Evolutionary conservation across 2,888 invertebrate genomes (phyloP), one percentile per base, ranked within the genome.

Genomic region (Cheiracanthium punctorium): DNA sequence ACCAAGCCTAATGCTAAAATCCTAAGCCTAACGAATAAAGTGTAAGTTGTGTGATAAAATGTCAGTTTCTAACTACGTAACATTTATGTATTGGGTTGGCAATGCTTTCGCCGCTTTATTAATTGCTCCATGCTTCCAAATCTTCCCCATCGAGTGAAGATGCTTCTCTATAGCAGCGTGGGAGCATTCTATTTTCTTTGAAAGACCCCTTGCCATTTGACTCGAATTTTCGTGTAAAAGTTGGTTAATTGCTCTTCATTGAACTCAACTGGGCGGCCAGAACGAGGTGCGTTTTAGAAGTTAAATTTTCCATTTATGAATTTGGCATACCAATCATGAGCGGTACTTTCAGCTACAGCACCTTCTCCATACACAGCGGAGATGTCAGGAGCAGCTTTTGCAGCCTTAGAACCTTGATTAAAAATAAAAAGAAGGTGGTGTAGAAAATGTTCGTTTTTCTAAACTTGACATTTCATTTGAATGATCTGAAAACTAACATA

Each of bases 391-490:
- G 58, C 58, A 58, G 58, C 58, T 58, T 58, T 1, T 8, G 58
- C 24, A 17, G 2, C 58, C 17, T 1, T 58, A 58, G 17, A 8
- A 58, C 58, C 58, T 58, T 1, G 8, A 58, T 58, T 58, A 58
- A 24, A 58, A 24, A 17, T 17, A 7, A 58, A 58, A 58, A 58
- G 17, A n/a, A 17, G 37, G 58, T 24, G 58, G 58, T 24, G 58
- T 58, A 1, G 58, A 58, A n/a, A 58, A 58, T 58, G 1, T 8
- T 58, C 24, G 17, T n/a, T 24, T 58, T 58, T 58, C 8, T 58
- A n/a, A n/a, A 58, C n/a, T 58, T 58, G 58, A 1, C 58, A 58
- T 58, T 58, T 17, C 58, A 58, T 58, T 58, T 58, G 7, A 58
- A 58, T 58, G 58, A 58, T 58, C 58, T 58, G 58, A 58, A 58